Evolutionary conservation across 1,140 invertebrate species (phyloP).

Genomic region (Philotrypesis tridentata): DNA sequence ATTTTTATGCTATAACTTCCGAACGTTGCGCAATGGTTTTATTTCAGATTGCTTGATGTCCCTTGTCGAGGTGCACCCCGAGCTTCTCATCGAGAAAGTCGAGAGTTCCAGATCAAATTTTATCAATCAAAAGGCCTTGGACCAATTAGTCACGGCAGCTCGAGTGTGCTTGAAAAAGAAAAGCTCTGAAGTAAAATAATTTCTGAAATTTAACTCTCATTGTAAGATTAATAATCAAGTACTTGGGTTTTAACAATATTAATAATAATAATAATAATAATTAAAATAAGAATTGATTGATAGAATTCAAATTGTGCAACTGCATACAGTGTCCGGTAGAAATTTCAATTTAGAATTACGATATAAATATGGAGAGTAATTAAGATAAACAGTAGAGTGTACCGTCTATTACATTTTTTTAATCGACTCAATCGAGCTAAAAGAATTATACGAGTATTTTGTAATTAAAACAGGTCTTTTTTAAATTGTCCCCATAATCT

Average conservation of each 20-base stretch:
- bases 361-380: too few relatives aligned
- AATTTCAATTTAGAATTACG: too few relatives aligned
- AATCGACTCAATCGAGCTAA: too few relatives aligned
- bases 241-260: not conserved
- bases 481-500: too few relatives aligned
- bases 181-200: not conserved
- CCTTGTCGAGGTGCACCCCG: slow-evolving; percentile 65
- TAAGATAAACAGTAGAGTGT: too few relatives aligned
- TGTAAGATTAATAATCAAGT: not conserved
- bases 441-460: too few relatives aligned
- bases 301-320: too few relatives aligned
- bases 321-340: too few relatives aligned
- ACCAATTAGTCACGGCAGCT: slow-evolving; percentile 58
- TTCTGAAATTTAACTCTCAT: not conserved
- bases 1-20: not conserved
- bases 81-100: slow-evolving; percentile 65
- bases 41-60: slow-evolving; percentile 63
- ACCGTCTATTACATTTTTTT: too few relatives aligned
- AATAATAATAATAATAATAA: too few relatives aligned
- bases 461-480: too few relatives aligned
- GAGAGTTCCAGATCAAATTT: slow-evolving; percentile 65
- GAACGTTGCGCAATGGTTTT: not conserved
- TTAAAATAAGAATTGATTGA: too few relatives aligned
- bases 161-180: slow-evolving; percentile 50
- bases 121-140: slow-evolving; percentile 64